These are phyloP conservation scores for Drepana falcataria DNA, from an alignment of 2,888 invertebrate genomes.

Conservation along the genomic window DNA sequence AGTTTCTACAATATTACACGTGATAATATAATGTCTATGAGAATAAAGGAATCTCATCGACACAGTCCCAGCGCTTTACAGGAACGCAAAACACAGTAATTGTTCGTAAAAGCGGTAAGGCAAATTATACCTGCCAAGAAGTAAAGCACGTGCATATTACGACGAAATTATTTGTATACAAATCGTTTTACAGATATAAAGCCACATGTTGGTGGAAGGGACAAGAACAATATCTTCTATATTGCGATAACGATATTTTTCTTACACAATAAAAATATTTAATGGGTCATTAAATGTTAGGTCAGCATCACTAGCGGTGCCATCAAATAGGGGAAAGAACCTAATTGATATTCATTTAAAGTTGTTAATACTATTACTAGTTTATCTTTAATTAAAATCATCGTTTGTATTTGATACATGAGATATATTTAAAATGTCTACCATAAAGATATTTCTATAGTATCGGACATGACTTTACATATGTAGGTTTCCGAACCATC, in stretches of 20 bases:
- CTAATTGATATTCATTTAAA: too few species aligned
- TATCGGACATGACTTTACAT: too few species aligned
- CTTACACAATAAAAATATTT: too few species aligned
- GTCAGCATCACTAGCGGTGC: too few species aligned
- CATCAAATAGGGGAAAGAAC: too few species aligned
- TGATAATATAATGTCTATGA: conserved; percentile 6
- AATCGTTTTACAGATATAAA: conserved; percentile 39
- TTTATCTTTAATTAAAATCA: too few species aligned
- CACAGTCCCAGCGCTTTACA: conserved; percentile 27
- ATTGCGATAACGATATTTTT: neutral
- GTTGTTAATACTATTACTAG: too few species aligned
- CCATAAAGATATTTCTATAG: too few species aligned
- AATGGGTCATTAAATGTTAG: too few species aligned
- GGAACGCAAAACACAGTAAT: conserved; percentile 48
- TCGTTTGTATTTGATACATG: too few species aligned
- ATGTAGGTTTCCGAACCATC: too few species aligned
- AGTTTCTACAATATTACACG: neutral
- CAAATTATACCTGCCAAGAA: conserved; percentile 68
- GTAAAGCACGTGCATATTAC: conserved; percentile 42
- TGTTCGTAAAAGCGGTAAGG: conserved; percentile 55
- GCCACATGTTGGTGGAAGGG: conserved; percentile 13
- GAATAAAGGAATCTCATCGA: conserved; percentile 4
- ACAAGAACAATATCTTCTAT: neutral
- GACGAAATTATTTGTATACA: conserved; percentile 65
- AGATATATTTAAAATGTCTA: too few species aligned